Conservation (phyloP, 2,888 invertebrate species). For the Tupiocoris notatus region DNA sequence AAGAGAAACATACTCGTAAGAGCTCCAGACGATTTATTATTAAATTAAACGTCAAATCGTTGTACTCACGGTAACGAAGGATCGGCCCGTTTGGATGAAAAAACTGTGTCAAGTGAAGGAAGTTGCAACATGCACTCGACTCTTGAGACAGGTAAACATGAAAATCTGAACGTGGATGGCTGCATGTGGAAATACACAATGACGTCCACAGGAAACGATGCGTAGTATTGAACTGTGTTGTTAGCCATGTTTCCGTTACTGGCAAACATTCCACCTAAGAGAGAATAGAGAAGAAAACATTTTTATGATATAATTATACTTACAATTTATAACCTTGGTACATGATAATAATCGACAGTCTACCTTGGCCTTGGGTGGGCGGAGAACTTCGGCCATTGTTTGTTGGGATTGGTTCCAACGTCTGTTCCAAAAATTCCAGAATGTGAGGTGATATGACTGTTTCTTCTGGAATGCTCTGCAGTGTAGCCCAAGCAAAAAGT, state of each 20-base stretch:
- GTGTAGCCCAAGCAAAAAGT: slow-evolving; percentile 90
- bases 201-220: slow-evolving; percentile 97
- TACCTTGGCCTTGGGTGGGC: slow-evolving; percentile 38
- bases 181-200: slow-evolving; percentile 98
- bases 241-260: slow-evolving; percentile 41
- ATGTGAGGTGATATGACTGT: slow-evolving; percentile 95
- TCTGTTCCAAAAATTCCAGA: slow-evolving; percentile 94
- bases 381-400: slow-evolving; percentile 53
- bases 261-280: slow-evolving; percentile 44
- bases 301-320: no score
- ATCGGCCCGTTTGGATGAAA: slow-evolving; percentile 86
- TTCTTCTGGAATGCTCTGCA: slow-evolving; percentile 96
- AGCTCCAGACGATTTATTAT: background rate
- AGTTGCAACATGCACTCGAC: slow-evolving; percentile 94
- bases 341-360: no score
- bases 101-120: slow-evolving; percentile 95
- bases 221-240: slow-evolving; percentile 65
- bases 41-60: background rate
- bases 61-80: slow-evolving; percentile 61
- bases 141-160: slow-evolving; percentile 89
- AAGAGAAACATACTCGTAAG: background rate
- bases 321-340: no score
- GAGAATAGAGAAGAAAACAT: background rate
- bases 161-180: slow-evolving; percentile 93
- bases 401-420: slow-evolving; percentile 86